Conservation (phyloP, 2,113 vertebrate species). For the Maylandia zebra region DNA sequence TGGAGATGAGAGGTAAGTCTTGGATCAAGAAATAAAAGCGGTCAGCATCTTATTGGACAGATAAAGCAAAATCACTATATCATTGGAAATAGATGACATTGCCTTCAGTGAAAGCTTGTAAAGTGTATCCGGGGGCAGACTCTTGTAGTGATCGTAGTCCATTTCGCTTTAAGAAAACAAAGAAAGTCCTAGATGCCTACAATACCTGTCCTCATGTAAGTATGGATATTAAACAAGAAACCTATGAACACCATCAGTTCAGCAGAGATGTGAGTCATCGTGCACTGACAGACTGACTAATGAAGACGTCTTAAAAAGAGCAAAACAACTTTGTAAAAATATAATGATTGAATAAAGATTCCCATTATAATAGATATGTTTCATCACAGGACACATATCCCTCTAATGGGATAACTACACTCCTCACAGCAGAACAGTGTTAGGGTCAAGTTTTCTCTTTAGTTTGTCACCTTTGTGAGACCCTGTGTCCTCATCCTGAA, state of each 20-base stretch:
- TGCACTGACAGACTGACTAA: neutral
- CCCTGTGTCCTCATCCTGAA: neutral
- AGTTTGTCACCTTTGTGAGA: neutral
- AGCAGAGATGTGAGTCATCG: neutral
- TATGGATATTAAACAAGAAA: neutral
- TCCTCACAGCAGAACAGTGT: neutral
- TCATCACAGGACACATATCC: neutral
- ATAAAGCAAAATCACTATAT: neutral
- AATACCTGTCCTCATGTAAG: neutral
- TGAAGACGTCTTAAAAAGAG: neutral
- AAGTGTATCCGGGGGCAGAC: neutral
- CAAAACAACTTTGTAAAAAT: neutral
- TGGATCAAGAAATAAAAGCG: rapidly evolving
- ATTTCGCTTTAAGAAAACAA: neutral
- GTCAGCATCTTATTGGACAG: neutral
- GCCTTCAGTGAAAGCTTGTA: neutral
- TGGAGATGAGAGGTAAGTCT: neutral
- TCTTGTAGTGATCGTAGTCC: rapidly evolving
- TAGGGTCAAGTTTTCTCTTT: neutral
- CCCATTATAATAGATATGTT: neutral
- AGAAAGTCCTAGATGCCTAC: neutral
- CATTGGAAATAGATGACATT: neutral
- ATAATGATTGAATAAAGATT: neutral
- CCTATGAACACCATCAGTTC: rapidly evolving
- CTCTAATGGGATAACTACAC: neutral